Evolutionary conservation across 2,888 invertebrate genomes (phyloP).

Genomic region (Teleogryllus oceanicus): DNA sequence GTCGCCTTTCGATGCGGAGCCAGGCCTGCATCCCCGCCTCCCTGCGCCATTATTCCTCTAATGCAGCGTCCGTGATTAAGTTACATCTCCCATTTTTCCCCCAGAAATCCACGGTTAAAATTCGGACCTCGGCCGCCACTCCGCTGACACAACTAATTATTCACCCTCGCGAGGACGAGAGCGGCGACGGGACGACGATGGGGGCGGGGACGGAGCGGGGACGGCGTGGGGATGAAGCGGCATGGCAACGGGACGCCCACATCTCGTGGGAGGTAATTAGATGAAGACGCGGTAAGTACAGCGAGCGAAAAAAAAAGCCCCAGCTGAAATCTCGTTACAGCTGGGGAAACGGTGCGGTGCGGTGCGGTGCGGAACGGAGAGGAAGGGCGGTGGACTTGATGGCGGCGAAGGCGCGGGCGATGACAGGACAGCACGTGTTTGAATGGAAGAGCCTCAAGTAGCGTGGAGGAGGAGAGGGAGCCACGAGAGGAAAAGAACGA

Average conservation of each 20-base stretch:
- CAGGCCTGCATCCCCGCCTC: not conserved
- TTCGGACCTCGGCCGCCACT: not conserved
- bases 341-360: not conserved
- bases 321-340: not conserved
- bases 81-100: not conserved
- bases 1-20: not conserved
- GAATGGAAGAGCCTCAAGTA: not conserved
- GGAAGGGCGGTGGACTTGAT: not conserved
- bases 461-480: not conserved
- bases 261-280: not conserved
- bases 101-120: not conserved
- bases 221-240: not conserved
- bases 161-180: not conserved
- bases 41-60: not conserved
- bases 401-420: not conserved
- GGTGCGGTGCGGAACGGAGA: not conserved
- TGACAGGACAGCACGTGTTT: not conserved
- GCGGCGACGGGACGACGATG: not conserved
- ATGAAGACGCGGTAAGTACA: conserved; percentile 18
- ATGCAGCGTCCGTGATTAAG: not conserved
- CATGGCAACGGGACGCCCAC: not conserved
- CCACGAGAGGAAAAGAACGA: too few species aligned
- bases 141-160: not conserved
- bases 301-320: not conserved
- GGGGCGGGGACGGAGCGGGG: not conserved